Evolutionary conservation across 2,797 vertebrate species (phyloP), one percentile per base, ranked within the genome.

Genomic region (Dryobates pubescens): DNA sequence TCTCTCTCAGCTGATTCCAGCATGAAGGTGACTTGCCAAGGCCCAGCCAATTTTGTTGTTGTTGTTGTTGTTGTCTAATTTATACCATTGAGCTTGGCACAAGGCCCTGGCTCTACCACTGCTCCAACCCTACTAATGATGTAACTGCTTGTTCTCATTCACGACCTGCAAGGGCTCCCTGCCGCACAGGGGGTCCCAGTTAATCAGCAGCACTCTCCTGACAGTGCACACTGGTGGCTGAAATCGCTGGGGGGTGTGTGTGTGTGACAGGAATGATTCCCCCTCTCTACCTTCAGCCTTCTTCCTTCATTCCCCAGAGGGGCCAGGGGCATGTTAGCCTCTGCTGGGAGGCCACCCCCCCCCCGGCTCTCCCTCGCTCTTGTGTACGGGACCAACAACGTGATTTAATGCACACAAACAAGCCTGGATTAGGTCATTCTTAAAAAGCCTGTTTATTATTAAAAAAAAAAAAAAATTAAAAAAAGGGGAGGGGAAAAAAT

Each of bases 351-450:
- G 67, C 76, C 69, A 34, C 72, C 34, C 72, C 67, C 34, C 72
- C 69, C 78, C 65, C 10, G 3, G 92, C 82, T 84, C 91, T 93
- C 87, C 72, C 72, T 17, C 0, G 0, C 75, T 83, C 89, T 94
- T 96, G 96, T 97, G 96, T 97, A 96, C 19, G 3, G 81, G 88
- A 96, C 96, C 93, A 96, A 91, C 94, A 96, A 94, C 85, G 38
- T 97, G 97, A 98, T 98, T 98, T 98, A 98, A 96, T 97, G 96
- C 96, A 95, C 95, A 96, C 97, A 98, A 98, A 98, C 97, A 98
- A 96, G 96, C 51, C 64, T 94, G 97, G 97, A 98, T 98, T 98
- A 97, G 97, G 97, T 98, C 97, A 98, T 98, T 98, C 97, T 98
- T 96, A 96, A 98, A 98, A 98, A 98, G 96, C 95, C 96, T 97